These are phyloP conservation scores for Clarias gariepinus DNA, from an alignment of 2,113 vertebrate species.

Conservation along the genomic window DNA sequence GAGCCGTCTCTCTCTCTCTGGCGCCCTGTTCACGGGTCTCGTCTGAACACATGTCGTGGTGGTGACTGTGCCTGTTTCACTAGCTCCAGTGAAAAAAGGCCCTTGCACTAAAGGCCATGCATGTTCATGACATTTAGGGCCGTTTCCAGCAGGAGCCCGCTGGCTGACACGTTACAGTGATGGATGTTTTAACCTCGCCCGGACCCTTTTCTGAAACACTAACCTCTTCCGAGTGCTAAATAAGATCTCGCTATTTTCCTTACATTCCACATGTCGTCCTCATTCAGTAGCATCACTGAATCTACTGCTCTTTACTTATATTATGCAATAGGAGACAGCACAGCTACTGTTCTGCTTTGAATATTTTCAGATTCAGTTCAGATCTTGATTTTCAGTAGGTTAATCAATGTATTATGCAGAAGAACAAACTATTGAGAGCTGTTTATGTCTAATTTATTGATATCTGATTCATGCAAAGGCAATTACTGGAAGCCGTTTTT, in stretches of 20 bases:
- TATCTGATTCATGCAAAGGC: neutral
- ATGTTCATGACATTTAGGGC: constrained; percentile 36
- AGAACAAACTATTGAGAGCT: neutral
- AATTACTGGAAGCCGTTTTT: neutral
- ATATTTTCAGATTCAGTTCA: neutral
- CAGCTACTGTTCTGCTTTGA: neutral
- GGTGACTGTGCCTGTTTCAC: constrained; percentile 17
- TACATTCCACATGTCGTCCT: neutral
- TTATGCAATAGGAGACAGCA: neutral
- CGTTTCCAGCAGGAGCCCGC: constrained; percentile 11
- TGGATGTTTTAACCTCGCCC: constrained; percentile 31
- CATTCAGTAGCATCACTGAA: neutral
- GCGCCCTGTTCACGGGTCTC: constrained; percentile 27
- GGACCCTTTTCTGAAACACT: constrained; percentile 24
- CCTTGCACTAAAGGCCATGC: constrained; percentile 29
- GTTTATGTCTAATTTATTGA: neutral
- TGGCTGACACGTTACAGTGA: constrained; percentile 25
- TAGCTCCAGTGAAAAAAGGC: constrained; percentile 25
- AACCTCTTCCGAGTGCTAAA: neutral
- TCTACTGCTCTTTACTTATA: neutral
- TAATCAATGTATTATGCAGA: neutral
- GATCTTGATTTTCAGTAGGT: neutral
- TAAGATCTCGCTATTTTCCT: neutral
- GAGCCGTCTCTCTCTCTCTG: neutral
- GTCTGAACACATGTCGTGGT: constrained; percentile 40